Evolutionary conservation across 2,797 vertebrate genomes (phyloP), one percentile per base, ranked within the genome.

Genomic region (Columba guinea): DNA sequence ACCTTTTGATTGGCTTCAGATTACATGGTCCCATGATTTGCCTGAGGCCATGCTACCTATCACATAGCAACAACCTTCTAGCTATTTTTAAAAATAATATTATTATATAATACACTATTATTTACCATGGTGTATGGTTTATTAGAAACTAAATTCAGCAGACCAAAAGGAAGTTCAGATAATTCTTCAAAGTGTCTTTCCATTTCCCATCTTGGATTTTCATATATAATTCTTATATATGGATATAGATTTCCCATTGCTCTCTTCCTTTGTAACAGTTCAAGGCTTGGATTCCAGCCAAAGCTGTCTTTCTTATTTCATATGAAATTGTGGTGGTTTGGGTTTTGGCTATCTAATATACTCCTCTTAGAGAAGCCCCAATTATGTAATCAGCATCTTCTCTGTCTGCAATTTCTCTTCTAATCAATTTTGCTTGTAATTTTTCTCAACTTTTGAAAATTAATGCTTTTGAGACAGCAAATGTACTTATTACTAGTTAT

Each of bases 381-480:
- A n/a, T 91, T 85, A 46, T 93, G 81, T 56, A 92, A 71, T 83
- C 84, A 92, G 68, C 41, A 11, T 92, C 94, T 89, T 74, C 53
- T 70, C 81, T 91, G 35, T 64, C 71, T 79, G 21, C 37, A 49
- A 19, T 68, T 94, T 67, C 64, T 75, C 55, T 64, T 67, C 59
- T 84, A 92, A 97, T 92, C 81, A 96, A 59, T 75, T 95, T 82
- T 84, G 55, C 75, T 84, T 89, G 81, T 62, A 80, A 75, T 89
- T 86, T 91, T 80, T 53, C 46, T 67, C 68, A 78, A 32, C 64
- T 87, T 93, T 5, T 53, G 64, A 63, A 94, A 95, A 96, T 87
- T 48, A 89, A 39, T 68, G 53, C 30, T 87, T 86, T 85, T 53
- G 84, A 82, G 71, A 41, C 32, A 83, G 68, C n/a, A 89, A 87